Base-by-base conservation (phyloP, 2,797 vertebrate genomes). In the Leptatherina wallacei region DNA sequence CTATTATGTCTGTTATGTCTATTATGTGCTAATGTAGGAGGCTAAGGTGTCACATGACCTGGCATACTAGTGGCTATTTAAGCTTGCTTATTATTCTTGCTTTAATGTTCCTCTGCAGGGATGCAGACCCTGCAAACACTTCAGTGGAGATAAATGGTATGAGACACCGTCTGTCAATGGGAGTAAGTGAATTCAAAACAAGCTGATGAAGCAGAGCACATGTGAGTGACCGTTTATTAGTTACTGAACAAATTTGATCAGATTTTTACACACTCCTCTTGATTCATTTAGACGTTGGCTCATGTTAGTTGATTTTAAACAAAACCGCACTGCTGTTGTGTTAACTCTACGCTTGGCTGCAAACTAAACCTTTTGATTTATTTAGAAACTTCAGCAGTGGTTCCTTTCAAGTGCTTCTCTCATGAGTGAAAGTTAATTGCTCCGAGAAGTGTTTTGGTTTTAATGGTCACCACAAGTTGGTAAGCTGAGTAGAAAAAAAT, bases 301-400 rank as follows among this genome's bases (percentile, higher is more conserved):
- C 54, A 18, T 72, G 70, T 71, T 77, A 61, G 78, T 47, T 71
- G 75, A 75, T 36, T 64, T 66, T 73, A 75, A 84, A 83, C 74
- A 74, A 61, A 72, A 54, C 65, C 75, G 59, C 36, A 8, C 51
- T 74, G 75, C 74, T 78, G 61, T 59, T 74, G 61, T 61, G 55
- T 63, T 73, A 29, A 29, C 42, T 69, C 65, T 54, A 8, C 0
- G 24, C 51, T 74, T 58, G 55, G 62, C 78, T 56, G 62, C 33
- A 9, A 9, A 69, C 56, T 49, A 74, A 56, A 64, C 35, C 70
- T 54, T 56, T 29, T 60, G 69, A 86, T 88, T 75, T 73, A 72
- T 73, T 72, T 30, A 30, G 33, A 8, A 42, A 61, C 29, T 79
- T 69, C 51, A 68, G 42, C 65, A 35, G 49, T 14, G 38, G 14